Evolutionary conservation across 2,113 vertebrate genomes (phyloP).

Genomic region (Sturnira hondurensis): DNA sequence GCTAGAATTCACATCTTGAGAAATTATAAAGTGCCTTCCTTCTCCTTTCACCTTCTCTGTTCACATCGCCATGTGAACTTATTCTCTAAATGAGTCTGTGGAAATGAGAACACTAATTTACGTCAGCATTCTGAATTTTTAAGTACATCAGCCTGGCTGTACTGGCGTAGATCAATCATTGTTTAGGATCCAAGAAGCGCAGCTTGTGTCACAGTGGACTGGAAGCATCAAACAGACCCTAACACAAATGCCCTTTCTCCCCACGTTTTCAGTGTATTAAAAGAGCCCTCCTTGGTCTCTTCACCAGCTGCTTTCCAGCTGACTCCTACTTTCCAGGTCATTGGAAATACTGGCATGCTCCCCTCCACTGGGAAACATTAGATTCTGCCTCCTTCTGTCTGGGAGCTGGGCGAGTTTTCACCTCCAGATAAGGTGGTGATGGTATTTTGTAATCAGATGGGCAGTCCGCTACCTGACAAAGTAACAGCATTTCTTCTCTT

Average conservation of each 20-base stretch:
- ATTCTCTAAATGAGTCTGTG: not conserved
- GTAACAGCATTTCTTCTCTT: slow-evolving; percentile 22
- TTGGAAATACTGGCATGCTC: slow-evolving; percentile 28
- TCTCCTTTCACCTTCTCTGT: not conserved
- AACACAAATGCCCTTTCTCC: not conserved
- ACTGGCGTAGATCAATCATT: not conserved
- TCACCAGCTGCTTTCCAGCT: not conserved
- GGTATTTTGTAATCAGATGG: not conserved
- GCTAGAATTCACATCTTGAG: not conserved
- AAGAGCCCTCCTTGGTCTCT: not conserved
- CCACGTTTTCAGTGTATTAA: not conserved
- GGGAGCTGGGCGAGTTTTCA: not conserved
- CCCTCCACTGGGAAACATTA: slow-evolving; percentile 1
- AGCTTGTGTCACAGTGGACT: not conserved
- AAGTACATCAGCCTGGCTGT: not conserved
- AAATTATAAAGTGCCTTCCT: not conserved
- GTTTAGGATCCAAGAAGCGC: not conserved
- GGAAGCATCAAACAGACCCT: not conserved
- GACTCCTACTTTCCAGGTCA: slow-evolving; percentile 62
- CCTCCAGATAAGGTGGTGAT: not conserved
- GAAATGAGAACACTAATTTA: not conserved
- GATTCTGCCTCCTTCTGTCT: slow-evolving; percentile 8
- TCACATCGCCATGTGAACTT: not conserved
- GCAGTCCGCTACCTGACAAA: not conserved
- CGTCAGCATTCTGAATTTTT: not conserved